Evolutionary conservation across 2,888 invertebrate species (phyloP).

Genomic region (Andrena camellia): DNA sequence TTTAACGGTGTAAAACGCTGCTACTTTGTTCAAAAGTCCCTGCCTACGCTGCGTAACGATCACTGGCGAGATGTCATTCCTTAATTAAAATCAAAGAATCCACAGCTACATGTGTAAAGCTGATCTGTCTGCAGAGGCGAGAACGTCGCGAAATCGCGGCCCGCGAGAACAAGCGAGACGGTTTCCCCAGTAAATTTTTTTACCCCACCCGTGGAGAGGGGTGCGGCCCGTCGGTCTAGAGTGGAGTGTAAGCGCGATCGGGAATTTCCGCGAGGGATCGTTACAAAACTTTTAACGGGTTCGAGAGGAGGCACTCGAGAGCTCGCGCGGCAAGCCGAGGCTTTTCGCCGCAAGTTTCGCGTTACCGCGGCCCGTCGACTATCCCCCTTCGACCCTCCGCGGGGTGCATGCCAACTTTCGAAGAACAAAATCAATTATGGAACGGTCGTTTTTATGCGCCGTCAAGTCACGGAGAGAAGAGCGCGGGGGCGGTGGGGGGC

Average conservation of each 20-base stretch:
- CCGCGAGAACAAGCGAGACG: background rate
- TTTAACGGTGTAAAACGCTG: slow-evolving; percentile 3
- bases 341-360: slow-evolving; percentile 75
- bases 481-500: too few species aligned
- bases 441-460: slow-evolving; percentile 77
- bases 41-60: background rate
- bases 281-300: slow-evolving; percentile 82
- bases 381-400: slow-evolving; percentile 21
- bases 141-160: background rate
- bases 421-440: slow-evolving; percentile 83
- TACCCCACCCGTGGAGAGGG: slow-evolving; percentile 40
- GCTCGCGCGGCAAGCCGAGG: slow-evolving; percentile 52
- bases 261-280: slow-evolving; percentile 79
- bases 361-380: slow-evolving; percentile 64
- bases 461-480: slow-evolving; percentile 38
- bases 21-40: background rate
- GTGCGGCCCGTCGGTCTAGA: slow-evolving; percentile 9
- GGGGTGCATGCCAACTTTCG: slow-evolving; percentile 78
- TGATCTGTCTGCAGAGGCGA: background rate
- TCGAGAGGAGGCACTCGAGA: slow-evolving; percentile 74
- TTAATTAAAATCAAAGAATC: background rate
- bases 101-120: background rate
- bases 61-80: background rate
- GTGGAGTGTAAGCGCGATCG: slow-evolving; percentile 69
- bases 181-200: slow-evolving; percentile 41